Evolutionary conservation across 2,888 invertebrate species (phyloP), one percentile per base, ranked within the genome.

Genomic region (Trissonchulus latispiculum): DNA sequence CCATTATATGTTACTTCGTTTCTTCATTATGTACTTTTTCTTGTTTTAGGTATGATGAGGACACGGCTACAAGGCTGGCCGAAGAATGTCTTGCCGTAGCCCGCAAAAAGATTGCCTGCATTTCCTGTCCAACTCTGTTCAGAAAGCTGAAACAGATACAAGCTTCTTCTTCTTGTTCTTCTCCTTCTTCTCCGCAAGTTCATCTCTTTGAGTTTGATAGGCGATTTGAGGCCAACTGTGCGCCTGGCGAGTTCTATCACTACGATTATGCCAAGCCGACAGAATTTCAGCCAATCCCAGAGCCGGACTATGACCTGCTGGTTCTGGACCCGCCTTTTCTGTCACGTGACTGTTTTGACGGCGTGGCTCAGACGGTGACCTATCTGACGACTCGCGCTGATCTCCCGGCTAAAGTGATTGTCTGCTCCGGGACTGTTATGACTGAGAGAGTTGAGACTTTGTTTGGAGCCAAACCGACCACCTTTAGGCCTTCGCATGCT

Each of bases 301-400:
- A 85, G 0, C 84, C 85, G 32, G 31, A n/a, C 3, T 78, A 90
- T 83, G 92, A 95, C 84, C 82, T 96, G 33, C 90, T 96, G 0
- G 86, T 97, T 72, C 92, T 91, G 0, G 96, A 97, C 85, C 96
- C 97, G 0, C 97, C 97, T 0, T 96, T 95, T 84, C 86, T 97
- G 1, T 91, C 94, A 0, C 90, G 92, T 78, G 95, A 95, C 83
- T 96, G 96, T 84, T 87, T 95, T 69, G 87, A 88, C 0, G 94
- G 95, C 86, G 90, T 90, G 0, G 88, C 91, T 0, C 85, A 88
- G 74, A 92, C 93, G 0, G 88, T 95, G 0, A 89, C 89, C 77
- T 88, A 88, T 78, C 83, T 96, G 72, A 84, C 88, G 0, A 91
- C 90, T 81, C 36, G 35, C 28, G 18, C 31, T 2, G n/a, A n/a